Percentiles rank a stretch among this genome's conserved stretches.
Conservation (phyloP, 64 coral and sea anemone species). For the Stichodactyla helianthus region DNA sequence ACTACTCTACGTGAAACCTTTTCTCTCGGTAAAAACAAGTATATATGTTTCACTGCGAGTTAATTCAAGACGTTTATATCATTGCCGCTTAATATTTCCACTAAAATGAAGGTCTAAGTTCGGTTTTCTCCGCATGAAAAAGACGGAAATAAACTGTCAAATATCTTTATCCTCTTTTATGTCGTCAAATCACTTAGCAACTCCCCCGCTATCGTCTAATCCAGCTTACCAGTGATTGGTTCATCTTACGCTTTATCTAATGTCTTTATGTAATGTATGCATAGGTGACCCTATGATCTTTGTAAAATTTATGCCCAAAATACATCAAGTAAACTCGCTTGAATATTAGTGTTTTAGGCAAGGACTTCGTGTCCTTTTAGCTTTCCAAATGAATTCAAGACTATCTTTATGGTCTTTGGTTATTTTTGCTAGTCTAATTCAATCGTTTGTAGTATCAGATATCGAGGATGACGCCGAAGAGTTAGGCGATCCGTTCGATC, state of each 20-base stretch:
- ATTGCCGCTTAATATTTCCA: too few species aligned
- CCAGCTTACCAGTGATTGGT: background rate
- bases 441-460: conserved; percentile 18
- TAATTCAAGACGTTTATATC: too few species aligned
- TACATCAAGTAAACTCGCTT: background rate
- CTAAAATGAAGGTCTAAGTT: too few species aligned
- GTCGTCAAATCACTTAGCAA: background rate
- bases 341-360: background rate
- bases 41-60: too few species aligned
- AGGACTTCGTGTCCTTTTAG: conserved; percentile 9
- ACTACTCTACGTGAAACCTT: too few species aligned
- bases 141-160: conserved; percentile 3
- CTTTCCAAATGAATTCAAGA: conserved; percentile 52
- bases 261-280: background rate
- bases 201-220: background rate
- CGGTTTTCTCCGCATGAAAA: background rate
- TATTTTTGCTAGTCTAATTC: conserved; percentile 28
- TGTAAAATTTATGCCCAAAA: conserved; percentile 5
- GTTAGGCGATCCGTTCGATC: conserved; percentile 19
- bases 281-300: conserved; percentile 3
- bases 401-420: conserved; percentile 29
- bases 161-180: background rate
- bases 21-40: too few species aligned
- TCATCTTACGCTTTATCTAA: too few species aligned
- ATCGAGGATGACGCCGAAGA: conserved; percentile 21